These are phyloP conservation scores for Malacosoma neustria DNA, from an alignment of 2,888 invertebrate genomes.

Conservation along the genomic window DNA sequence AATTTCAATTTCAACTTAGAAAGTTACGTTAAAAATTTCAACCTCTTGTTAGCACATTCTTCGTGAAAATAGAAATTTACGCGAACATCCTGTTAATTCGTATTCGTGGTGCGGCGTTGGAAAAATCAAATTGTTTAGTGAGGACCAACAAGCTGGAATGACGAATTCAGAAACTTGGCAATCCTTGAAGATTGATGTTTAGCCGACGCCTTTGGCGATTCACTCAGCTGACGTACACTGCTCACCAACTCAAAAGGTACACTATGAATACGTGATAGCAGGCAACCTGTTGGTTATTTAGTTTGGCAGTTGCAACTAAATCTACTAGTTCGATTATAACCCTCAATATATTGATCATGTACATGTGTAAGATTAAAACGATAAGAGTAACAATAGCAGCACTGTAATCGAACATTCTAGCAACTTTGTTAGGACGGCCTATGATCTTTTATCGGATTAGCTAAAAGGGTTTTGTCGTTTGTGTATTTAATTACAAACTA, in stretches of 20 bases:
- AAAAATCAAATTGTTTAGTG: slow-evolving; percentile 34
- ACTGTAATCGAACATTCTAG: slow-evolving; percentile 17
- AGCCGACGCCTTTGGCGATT: slow-evolving; percentile 21
- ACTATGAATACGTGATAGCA: not conserved
- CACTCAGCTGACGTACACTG: slow-evolving; percentile 2
- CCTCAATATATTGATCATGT: not conserved
- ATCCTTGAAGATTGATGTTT: slow-evolving; percentile 32
- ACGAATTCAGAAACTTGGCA: slow-evolving; percentile 30
- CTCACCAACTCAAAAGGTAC: not conserved
- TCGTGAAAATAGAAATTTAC: slow-evolving; percentile 10
- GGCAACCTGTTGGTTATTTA: not conserved
- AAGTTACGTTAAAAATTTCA: no score
- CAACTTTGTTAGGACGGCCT: slow-evolving; percentile 11
- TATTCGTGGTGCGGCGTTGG: slow-evolving; percentile 24
- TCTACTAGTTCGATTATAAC: not conserved
- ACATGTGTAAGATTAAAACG: not conserved
- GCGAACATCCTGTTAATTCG: slow-evolving; percentile 21
- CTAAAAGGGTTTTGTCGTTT: slow-evolving; percentile 35
- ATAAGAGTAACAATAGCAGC: slow-evolving; percentile 4
- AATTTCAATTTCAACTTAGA: no score
- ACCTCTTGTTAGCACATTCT: no score
- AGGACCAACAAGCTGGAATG: slow-evolving; percentile 25
- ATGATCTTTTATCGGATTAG: slow-evolving; percentile 40
- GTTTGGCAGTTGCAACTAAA: not conserved
- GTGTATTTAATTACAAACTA: slow-evolving; percentile 30